Conservation (phyloP, 2,113 vertebrate species). For the Ascaphus truei region DNA sequence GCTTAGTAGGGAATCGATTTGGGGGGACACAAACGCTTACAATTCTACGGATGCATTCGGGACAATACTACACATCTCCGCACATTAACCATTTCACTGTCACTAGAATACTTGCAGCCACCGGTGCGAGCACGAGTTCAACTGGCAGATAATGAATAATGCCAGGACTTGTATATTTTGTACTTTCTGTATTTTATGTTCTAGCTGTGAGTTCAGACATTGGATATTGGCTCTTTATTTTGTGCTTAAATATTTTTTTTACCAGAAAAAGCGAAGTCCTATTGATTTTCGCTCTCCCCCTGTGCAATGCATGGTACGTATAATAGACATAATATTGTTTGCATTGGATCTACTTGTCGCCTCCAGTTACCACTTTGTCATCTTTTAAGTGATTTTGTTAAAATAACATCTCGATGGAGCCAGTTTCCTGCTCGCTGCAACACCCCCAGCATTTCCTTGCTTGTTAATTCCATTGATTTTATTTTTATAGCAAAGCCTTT, state of each 20-base stretch:
- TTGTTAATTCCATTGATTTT: not conserved
- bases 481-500: not conserved
- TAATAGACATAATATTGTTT: constrained; percentile 5
- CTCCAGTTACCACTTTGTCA: constrained; percentile 22
- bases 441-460: not conserved
- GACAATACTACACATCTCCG: no score
- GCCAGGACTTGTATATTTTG: no score
- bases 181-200: no score
- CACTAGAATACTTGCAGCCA: no score
- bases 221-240: constrained; percentile 3
- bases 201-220: no score
- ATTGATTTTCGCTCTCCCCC: not conserved
- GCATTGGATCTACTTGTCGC: not conserved
- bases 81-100: no score
- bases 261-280: not conserved
- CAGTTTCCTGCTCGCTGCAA: not conserved
- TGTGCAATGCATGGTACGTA: not conserved
- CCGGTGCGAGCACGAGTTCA: no score
- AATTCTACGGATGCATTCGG: no score
- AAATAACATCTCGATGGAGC: not conserved
- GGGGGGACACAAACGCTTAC: no score
- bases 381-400: constrained; percentile 3
- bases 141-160: no score
- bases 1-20: no score
- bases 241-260: not conserved